Percentiles rank a stretch among this genome's conserved stretches.
Evolutionary conservation across 2,113 vertebrate species (phyloP).

Genomic region (Pristiophorus japonicus): DNA sequence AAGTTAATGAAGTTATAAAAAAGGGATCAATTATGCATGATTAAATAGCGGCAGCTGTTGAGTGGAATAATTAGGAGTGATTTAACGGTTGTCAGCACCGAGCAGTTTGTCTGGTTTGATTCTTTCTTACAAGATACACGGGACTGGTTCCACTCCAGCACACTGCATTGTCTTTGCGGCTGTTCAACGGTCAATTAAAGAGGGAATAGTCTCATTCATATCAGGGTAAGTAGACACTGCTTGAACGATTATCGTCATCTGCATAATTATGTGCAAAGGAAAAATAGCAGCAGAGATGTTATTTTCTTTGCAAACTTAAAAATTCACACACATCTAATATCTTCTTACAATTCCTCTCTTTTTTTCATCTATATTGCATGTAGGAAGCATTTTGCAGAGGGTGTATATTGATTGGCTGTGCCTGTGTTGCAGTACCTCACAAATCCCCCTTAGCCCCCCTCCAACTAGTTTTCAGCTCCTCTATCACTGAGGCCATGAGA

Average conservation of each 20-base stretch:
- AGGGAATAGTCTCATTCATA: constrained; percentile 21
- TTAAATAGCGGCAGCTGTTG: constrained; percentile 28
- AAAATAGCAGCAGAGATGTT: neutral
- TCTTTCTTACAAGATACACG: neutral
- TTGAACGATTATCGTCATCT: neutral
- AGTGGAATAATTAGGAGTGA: constrained; percentile 32
- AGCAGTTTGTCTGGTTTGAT: constrained; percentile 30
- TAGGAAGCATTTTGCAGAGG: neutral
- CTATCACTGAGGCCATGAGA: neutral
- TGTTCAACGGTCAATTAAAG: constrained; percentile 23
- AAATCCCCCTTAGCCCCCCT: neutral
- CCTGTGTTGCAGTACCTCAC: no score
- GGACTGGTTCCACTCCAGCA: constrained; percentile 1
- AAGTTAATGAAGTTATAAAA: constrained; percentile 33
- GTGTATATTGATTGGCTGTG: neutral
- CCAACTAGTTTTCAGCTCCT: neutral
- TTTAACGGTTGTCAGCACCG: constrained; percentile 26
- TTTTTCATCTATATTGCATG: neutral
- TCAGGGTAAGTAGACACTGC: neutral
- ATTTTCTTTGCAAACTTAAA: neutral
- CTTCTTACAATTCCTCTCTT: neutral
- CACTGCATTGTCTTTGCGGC: neutral
- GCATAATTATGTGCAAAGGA: neutral
- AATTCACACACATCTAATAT: neutral
- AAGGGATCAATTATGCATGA: constrained; percentile 24